Percentiles rank a stretch among this genome's conserved stretches.
These are phyloP conservation scores for Bruchidius siliquastri DNA, from an alignment of 2,888 invertebrate genomes.

Conservation along the genomic window DNA sequence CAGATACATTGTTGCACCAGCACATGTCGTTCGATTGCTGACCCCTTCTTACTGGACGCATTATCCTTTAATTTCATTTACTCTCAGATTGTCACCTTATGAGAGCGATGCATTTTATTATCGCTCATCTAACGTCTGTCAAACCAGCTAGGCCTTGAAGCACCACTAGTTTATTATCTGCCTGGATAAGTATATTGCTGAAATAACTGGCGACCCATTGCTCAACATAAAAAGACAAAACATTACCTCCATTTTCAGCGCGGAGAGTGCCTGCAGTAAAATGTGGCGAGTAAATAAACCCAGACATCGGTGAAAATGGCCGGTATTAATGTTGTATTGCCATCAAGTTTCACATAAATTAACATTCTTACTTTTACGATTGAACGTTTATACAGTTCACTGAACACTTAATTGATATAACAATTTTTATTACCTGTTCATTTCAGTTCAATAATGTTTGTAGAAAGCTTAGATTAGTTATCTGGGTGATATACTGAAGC, in stretches of 20 bases:
- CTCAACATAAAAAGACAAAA: neutral
- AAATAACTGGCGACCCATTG: no score
- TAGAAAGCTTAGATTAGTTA: neutral
- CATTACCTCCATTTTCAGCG: neutral
- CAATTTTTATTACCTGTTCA: conserved; percentile 6
- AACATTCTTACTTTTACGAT: conserved; percentile 17
- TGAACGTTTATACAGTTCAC: conserved; percentile 15
- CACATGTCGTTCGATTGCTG: no score
- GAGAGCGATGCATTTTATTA: no score
- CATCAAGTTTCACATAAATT: conserved; percentile 16
- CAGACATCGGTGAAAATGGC: conserved; percentile 7
- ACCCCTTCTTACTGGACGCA: no score
- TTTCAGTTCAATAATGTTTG: conserved; percentile 3
- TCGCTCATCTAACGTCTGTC: no score
- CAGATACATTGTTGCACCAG: no score
- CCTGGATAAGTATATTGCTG: no score
- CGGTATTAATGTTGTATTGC: conserved; percentile 16
- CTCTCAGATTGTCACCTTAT: no score
- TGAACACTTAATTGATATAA: conserved; percentile 18
- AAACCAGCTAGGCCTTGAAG: no score
- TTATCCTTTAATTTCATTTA: no score
- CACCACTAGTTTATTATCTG: no score
- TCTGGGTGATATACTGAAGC: neutral
- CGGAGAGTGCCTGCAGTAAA: conserved; percentile 3
- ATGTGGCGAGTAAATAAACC: conserved; percentile 10